Evolutionary conservation across 2,113 vertebrate species (phyloP).

Genomic region (Corapipo altera): DNA sequence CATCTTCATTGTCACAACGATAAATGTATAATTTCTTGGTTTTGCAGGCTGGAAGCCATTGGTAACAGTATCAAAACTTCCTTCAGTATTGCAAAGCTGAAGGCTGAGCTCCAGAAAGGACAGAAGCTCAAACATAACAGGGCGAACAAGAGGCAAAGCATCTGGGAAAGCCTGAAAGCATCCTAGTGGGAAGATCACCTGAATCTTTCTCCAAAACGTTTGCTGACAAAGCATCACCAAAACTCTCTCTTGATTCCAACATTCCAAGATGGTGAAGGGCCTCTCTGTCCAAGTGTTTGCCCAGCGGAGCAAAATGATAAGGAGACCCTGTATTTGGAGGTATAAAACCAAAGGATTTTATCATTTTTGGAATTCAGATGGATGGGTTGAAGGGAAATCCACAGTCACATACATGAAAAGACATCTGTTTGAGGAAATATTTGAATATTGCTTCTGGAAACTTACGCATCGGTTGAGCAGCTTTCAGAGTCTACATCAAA

Average conservation of each 20-base stretch:
- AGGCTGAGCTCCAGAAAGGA: conserved; percentile 58
- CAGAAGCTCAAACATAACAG: conserved; percentile 70
- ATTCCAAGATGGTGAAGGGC: background rate
- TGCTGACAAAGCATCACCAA: conserved; percentile 15
- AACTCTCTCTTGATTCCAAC: conserved; percentile 36
- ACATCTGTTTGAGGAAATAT: background rate
- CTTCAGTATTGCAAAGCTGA: conserved; percentile 67
- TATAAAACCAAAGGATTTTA: conserved; percentile 16
- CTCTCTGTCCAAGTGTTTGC: conserved; percentile 2
- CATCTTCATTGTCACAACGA: background rate
- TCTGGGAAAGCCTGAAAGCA: conserved; percentile 51
- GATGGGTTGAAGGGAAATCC: conserved; percentile 2
- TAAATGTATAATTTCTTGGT: conserved; percentile 16
- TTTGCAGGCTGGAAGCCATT: conserved; percentile 72
- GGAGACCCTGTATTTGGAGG: conserved; percentile 16
- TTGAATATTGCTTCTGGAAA: conserved; percentile 19
- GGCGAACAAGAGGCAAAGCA: conserved; percentile 56
- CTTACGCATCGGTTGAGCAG: conserved; percentile 32
- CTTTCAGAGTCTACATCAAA: conserved; percentile 49
- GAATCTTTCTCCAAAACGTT: background rate
- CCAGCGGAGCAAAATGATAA: background rate
- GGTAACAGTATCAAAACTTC: conserved; percentile 76
- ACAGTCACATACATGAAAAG: background rate
- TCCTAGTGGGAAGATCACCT: conserved; percentile 28
- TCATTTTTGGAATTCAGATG: background rate